phyloP scores from a whole-genome alignment of 92 coral and sea anemone species.

The Heteractis magnifica region DNA sequence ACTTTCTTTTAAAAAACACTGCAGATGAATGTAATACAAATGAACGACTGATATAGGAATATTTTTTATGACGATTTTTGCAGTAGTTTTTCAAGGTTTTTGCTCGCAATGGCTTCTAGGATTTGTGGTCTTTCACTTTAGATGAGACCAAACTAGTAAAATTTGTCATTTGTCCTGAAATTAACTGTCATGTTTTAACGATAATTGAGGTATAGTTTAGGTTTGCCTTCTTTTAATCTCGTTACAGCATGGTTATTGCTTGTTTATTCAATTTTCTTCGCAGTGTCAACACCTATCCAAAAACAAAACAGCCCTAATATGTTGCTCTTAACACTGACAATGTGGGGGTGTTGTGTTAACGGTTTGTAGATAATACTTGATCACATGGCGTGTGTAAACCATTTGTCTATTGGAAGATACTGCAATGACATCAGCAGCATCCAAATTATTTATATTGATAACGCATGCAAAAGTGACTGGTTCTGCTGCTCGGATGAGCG shows the following conservation, averaged over 20 bases:
- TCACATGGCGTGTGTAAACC: background rate
- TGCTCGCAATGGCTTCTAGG: too few species aligned
- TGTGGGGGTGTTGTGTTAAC: background rate
- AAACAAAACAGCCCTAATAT: background rate
- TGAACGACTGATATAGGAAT: too few species aligned
- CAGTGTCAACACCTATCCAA: conserved; percentile 1
- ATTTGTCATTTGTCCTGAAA: too few species aligned
- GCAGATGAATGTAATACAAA: background rate
- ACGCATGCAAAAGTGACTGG: too few species aligned
- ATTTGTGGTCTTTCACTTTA: too few species aligned
- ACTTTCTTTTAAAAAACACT: background rate
- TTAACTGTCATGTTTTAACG: too few species aligned
- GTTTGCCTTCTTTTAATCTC: background rate
- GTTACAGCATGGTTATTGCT: background rate
- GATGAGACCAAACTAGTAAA: too few species aligned
- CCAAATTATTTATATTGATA: background rate
- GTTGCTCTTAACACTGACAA: conserved; percentile 4
- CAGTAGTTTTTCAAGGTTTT: too few species aligned
- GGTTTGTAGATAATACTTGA: background rate
- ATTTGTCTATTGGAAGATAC: background rate
- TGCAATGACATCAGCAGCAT: background rate
- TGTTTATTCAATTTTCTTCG: background rate
- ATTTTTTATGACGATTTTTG: too few species aligned
- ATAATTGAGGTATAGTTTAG: background rate
- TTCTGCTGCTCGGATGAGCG: too few species aligned